These are phyloP conservation scores for Apis mellifera DNA, from an alignment of 1,140 invertebrate genomes.

Conservation along the genomic window Amel_HAv3.1 CM009943.2:5218001-5218500, in stretches of 20 bases:
- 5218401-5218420: too few species aligned
- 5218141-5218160: constrained; percentile 25
- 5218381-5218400: too few species aligned
- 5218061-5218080: constrained; percentile 45
- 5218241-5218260: constrained; percentile 45
- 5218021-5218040: constrained; percentile 30
- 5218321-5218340: background rate
- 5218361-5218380: too few species aligned
- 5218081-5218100: constrained; percentile 41
- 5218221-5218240: constrained; percentile 28
- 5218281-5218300: background rate
- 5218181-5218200: constrained; percentile 31
- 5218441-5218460: too few species aligned
- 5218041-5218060: constrained; percentile 44
- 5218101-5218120: background rate
- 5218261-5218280: background rate
- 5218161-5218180: constrained; percentile 5
- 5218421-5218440: too few species aligned
- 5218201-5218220: constrained; percentile 49
- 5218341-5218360: background rate
- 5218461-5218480: too few species aligned
- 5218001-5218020: constrained; percentile 29
- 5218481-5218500: too few species aligned
- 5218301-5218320: background rate
- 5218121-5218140: background rate